Evolutionary conservation across 2,113 vertebrate genomes (phyloP).

Genomic region (Rhinogobius similis): DNA sequence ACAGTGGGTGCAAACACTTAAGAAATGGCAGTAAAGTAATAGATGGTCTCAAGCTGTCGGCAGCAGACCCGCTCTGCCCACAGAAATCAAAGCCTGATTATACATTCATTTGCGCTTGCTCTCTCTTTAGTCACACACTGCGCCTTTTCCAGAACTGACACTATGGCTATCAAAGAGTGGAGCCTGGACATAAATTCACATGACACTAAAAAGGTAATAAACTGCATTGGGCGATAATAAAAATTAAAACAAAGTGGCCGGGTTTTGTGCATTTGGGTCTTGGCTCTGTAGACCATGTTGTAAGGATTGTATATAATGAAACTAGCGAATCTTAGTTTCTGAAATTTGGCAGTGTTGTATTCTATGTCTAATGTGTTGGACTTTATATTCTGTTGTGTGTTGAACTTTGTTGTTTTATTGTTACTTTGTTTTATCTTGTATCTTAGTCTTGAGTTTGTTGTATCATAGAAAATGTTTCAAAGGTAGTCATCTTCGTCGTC

Average conservation of each 20-base stretch:
- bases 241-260: slow-evolving; percentile 63
- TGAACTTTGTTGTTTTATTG: not conserved
- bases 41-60: slow-evolving; percentile 75
- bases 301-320: not conserved
- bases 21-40: slow-evolving; percentile 85
- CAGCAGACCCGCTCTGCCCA: slow-evolving; percentile 55
- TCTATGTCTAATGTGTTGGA: too few relatives aligned
- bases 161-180: slow-evolving; percentile 37
- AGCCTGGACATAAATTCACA: slow-evolving; percentile 51
- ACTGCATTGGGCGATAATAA: slow-evolving; percentile 62
- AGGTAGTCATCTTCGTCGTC: too few relatives aligned
- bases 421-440: too few relatives aligned
- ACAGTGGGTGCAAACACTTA: slow-evolving; percentile 90
- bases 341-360: not conserved
- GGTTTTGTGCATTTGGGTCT: slow-evolving; percentile 7
- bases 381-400: not conserved
- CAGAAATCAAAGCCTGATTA: slow-evolving; percentile 70
- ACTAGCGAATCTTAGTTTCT: not conserved
- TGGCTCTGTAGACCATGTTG: not conserved
- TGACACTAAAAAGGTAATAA: slow-evolving; percentile 69
- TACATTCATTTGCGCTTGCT: slow-evolving; percentile 65
- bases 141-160: slow-evolving; percentile 6
- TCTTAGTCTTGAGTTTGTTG: too few relatives aligned
- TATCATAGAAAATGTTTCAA: too few relatives aligned
- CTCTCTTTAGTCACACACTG: slow-evolving; percentile 11